Evolutionary conservation across 2,888 invertebrate species (phyloP), one percentile per base, ranked within the genome.

Genomic region (Lamproptera curius): DNA sequence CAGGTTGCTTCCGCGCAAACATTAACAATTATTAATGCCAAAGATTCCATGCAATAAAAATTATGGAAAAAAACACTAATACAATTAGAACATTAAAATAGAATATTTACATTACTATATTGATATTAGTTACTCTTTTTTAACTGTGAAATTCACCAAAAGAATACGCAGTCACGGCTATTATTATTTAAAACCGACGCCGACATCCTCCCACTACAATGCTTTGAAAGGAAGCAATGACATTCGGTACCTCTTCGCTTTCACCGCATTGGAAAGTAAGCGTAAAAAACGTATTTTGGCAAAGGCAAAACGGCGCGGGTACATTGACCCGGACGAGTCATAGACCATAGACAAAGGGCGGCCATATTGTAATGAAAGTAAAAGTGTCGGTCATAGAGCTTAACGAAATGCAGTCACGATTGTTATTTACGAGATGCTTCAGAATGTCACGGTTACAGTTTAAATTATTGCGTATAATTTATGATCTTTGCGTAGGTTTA

Each of bases 201-300:
- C 56, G 57, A 54, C 72, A 69, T 81, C 81, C 83, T 77, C 82
- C 82, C 84, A 84, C 86, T 76, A 82, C 76, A 77, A 71, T 77
- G 70, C 67, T 75, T 73, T 76, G 80, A 85, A 85, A 84, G 84
- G 86, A 86, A 80, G 70, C 81, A 81, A 72, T 84, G 84, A 84
- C 83, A 84, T 83, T 85, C 75, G 63, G 80, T 78, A 81, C 81
- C 72, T 84, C 82, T 83, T 84, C 85, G 82, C 87, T 87, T 87
- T 87, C 87, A 87, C 87, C 76, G 62, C 79, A 84, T 87, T 87
- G 85, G 87, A 87, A 87, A 87, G 87, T 86, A 79, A 85, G 80
- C 79, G 86, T 85, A 85, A 86, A 86, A 86, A 85, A 81, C 73
- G 73, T 73, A 85, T 83, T 86, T 87, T 84, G 87, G 84, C 84